These are phyloP conservation scores for Vanessa tameamea DNA, from an alignment of 1,140 invertebrate species.

Conservation along the genomic window DNA sequence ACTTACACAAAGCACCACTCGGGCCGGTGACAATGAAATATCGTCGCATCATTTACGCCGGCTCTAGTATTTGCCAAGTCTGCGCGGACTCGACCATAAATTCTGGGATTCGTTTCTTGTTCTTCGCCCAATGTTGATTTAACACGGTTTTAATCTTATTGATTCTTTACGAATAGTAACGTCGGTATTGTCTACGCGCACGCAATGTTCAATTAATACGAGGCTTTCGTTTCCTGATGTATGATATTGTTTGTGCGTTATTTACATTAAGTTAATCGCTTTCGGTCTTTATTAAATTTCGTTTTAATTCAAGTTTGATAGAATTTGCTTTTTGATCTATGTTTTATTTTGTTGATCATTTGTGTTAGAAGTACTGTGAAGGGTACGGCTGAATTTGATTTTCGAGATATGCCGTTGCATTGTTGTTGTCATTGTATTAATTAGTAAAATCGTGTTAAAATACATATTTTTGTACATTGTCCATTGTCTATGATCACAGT, in stretches of 20 bases:
- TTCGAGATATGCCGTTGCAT: too few relatives aligned
- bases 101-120: slow-evolving; percentile 77
- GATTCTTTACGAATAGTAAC: slow-evolving; percentile 73
- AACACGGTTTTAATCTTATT: slow-evolving; percentile 80
- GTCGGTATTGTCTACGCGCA: slow-evolving; percentile 74
- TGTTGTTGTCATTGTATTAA: too few relatives aligned
- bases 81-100: slow-evolving; percentile 67
- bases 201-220: slow-evolving; percentile 77
- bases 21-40: slow-evolving; percentile 63
- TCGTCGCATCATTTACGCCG: slow-evolving; percentile 59
- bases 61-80: slow-evolving; percentile 62
- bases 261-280: slow-evolving; percentile 26
- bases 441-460: too few relatives aligned
- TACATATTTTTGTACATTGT: too few relatives aligned
- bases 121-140: slow-evolving; percentile 79
- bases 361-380: too few relatives aligned
- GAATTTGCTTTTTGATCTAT: too few relatives aligned
- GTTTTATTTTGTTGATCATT: too few relatives aligned
- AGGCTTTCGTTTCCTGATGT: slow-evolving; percentile 56
- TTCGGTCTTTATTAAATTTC: background rate
- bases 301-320: background rate
- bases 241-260: slow-evolving; percentile 44
- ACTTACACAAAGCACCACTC: slow-evolving; percentile 54
- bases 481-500: too few relatives aligned
- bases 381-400: too few relatives aligned